Evolutionary conservation across 2,113 vertebrate genomes (phyloP).

Genomic region (Mohoua ochrocephala): DNA sequence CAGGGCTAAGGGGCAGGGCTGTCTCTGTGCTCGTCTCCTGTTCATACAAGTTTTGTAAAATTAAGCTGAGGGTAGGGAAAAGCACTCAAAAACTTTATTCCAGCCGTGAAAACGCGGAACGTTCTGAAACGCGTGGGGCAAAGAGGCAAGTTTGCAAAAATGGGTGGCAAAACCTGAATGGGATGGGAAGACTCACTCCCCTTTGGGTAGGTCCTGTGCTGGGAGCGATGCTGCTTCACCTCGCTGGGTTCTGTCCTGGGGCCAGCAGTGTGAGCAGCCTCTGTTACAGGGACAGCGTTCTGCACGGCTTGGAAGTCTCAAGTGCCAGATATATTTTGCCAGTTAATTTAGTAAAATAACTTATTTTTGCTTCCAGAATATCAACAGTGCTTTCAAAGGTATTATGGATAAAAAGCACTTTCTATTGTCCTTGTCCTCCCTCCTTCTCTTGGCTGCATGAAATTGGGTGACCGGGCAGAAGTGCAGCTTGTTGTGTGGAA

Average conservation of each 20-base stretch:
- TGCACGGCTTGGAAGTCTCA: not conserved
- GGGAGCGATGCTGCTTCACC: accelerated
- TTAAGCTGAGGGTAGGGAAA: not conserved
- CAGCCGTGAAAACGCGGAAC: accelerated
- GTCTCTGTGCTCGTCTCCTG: accelerated
- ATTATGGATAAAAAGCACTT: not conserved
- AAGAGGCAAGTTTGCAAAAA: not conserved
- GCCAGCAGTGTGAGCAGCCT: not conserved
- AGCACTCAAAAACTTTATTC: not conserved
- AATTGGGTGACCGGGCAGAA: not conserved
- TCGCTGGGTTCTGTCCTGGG: accelerated
- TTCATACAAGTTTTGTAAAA: not conserved
- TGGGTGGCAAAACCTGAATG: not conserved
- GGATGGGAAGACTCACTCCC: accelerated
- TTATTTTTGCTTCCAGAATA: not conserved
- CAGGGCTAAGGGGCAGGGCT: accelerated
- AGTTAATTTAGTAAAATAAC: not conserved
- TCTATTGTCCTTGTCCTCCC: not conserved
- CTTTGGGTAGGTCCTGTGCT: not conserved
- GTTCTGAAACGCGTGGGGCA: not conserved
- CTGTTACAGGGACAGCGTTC: not conserved
- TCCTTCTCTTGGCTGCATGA: not conserved
- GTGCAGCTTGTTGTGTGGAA: not conserved
- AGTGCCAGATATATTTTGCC: not conserved
- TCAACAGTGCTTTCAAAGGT: not conserved